A percentile compares a stretch with the other conserved stretches of the same genome.
Conservation (phyloP, 2,888 invertebrate genomes). For the Uropetala carovei region DNA sequence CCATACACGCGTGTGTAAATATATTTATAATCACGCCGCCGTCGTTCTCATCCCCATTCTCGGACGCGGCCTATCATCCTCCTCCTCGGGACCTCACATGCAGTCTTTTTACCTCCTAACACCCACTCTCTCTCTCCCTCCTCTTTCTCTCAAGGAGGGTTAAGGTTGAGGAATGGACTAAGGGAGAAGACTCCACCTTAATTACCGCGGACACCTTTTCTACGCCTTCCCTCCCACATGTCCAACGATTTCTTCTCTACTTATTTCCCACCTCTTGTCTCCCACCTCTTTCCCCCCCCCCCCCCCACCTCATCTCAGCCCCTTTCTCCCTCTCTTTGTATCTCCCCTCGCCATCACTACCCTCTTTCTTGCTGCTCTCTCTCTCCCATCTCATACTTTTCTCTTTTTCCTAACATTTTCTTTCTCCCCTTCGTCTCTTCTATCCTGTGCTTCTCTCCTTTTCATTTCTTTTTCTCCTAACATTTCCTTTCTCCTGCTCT, state of each 20-base stretch:
- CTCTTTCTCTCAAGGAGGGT: background rate
- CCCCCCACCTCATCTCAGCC: background rate
- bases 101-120: constrained; percentile 26
- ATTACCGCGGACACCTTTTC: constrained; percentile 60
- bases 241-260: background rate
- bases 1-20: background rate
- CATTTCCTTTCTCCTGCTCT: background rate
- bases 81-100: constrained; percentile 43
- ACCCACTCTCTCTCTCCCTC: constrained; percentile 3
- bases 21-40: background rate
- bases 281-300: no score
- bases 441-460: background rate
- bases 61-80: background rate
- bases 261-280: background rate
- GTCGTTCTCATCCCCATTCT: background rate
- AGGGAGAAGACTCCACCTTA: constrained; percentile 58
- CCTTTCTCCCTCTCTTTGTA: background rate
- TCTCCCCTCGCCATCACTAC: background rate
- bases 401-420: background rate
- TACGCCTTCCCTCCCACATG: constrained; percentile 53
- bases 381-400: background rate
- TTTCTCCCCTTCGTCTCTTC: background rate
- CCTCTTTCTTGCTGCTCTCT: background rate
- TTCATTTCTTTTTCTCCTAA: background rate
- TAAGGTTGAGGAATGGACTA: constrained; percentile 32